A percentile compares a stretch with the other conserved stretches of the same genome.
phyloP scores from a whole-genome alignment of 2,797 vertebrate species.

The Pseudotriccus pelzelni region DNA sequence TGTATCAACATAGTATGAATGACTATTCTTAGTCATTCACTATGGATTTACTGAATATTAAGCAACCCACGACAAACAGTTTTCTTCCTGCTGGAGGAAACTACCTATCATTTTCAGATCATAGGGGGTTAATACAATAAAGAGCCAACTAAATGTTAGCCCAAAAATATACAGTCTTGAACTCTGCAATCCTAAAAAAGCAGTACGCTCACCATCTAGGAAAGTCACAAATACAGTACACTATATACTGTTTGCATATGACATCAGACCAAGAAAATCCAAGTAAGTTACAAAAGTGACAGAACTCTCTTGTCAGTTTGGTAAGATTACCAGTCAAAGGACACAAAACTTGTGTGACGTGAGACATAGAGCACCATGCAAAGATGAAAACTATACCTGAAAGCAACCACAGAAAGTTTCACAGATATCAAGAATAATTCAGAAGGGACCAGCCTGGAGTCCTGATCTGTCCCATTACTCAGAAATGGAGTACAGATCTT shows the following conservation, averaged over 20 bases:
- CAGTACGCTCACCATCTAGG: neutral
- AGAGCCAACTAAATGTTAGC: neutral
- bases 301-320: neutral
- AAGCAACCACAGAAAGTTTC: neutral
- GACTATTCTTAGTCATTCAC: neutral
- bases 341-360: neutral
- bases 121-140: neutral
- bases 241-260: neutral
- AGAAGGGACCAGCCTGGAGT: neutral
- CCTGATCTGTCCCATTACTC: neutral
- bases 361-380: neutral
- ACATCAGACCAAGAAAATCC: neutral
- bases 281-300: neutral
- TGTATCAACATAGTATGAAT: neutral
- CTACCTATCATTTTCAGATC: neutral
- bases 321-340: neutral
- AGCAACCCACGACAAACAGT: neutral
- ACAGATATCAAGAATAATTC: neutral
- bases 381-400: neutral
- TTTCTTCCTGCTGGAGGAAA: neutral
- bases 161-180: neutral
- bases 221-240: neutral
- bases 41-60: neutral
- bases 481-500: neutral
- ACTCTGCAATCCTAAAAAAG: neutral